Conservation (phyloP, 2,888 invertebrate genomes). For the Glomeris marginata region DNA sequence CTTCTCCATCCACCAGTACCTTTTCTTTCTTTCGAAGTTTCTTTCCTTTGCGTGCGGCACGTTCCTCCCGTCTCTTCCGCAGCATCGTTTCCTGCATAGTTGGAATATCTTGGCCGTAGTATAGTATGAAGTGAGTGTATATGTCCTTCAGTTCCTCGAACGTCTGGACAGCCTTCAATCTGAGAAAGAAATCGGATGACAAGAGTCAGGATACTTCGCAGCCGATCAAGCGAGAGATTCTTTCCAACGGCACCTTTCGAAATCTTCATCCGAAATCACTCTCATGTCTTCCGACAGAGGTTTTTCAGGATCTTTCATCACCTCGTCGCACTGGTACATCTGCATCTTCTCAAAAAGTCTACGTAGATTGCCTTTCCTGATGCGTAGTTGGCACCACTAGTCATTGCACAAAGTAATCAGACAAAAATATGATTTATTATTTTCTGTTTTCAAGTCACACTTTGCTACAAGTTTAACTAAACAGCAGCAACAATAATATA, state of each 20-base stretch:
- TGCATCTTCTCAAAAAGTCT: conserved; percentile 82
- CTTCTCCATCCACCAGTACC: conserved; percentile 31
- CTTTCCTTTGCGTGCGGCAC: conserved; percentile 41
- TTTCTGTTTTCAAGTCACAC: too few species aligned
- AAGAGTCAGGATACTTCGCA: neutral
- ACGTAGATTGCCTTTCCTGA: conserved; percentile 65
- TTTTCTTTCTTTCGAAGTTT: conserved; percentile 28
- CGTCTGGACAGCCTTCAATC: conserved; percentile 57
- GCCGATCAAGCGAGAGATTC: neutral
- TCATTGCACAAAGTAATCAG: too few species aligned
- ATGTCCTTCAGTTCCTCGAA: conserved; percentile 86
- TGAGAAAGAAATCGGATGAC: conserved; percentile 19
- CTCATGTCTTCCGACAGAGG: conserved; percentile 69
- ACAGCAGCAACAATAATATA: too few species aligned
- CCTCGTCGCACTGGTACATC: conserved; percentile 65
- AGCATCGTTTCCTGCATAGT: conserved; percentile 63
- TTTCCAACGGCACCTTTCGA: conserved; percentile 42
- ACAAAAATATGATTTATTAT: too few species aligned
- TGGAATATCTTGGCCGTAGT: conserved; percentile 72
- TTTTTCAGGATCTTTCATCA: conserved; percentile 66
- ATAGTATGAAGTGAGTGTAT: conserved; percentile 80
- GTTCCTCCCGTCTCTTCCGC: conserved; percentile 40
- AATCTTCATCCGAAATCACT: conserved; percentile 68
- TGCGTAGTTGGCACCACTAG: conserved; percentile 74
- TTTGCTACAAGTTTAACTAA: too few species aligned